Conservation (phyloP, 2,797 vertebrate species). For the Apogon talboti region DNA sequence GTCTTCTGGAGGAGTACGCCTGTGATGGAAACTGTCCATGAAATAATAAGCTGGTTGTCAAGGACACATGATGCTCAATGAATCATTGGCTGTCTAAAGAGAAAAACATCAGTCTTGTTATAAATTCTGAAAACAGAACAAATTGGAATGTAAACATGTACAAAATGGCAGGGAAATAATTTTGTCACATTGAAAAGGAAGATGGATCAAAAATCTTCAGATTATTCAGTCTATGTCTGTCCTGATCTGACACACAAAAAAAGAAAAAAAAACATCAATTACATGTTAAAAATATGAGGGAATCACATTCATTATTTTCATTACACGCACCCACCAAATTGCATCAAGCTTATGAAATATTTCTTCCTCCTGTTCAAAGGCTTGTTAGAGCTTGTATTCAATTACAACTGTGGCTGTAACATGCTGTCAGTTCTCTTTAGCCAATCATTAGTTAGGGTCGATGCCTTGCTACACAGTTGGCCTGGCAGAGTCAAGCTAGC, state of each 20-base stretch:
- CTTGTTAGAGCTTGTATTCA: conserved; percentile 90
- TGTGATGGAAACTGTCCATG: conserved; percentile 30
- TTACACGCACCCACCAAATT: conserved; percentile 84
- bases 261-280: conserved; percentile 58
- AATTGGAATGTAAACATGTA: conserved; percentile 69
- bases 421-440: conserved; percentile 90
- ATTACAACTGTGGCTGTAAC: conserved; percentile 89
- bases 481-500: conserved; percentile 54
- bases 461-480: conserved; percentile 69
- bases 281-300: conserved; percentile 71
- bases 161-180: conserved; percentile 65
- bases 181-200: conserved; percentile 47
- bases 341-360: conserved; percentile 90
- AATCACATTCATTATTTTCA: conserved; percentile 84
- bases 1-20: conserved; percentile 14
- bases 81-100: conserved; percentile 54
- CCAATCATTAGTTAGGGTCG: conserved; percentile 90
- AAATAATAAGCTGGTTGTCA: conserved; percentile 68
- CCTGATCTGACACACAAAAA: conserved; percentile 53
- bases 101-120: conserved; percentile 79
- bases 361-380: conserved; percentile 90
- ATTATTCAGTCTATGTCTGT: conserved; percentile 56
- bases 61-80: conserved; percentile 40
- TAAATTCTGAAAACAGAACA: conserved; percentile 69
- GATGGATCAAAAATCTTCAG: conserved; percentile 55